Conservation (phyloP, 2,113 vertebrate genomes). For the Osmerus mordax region DNA sequence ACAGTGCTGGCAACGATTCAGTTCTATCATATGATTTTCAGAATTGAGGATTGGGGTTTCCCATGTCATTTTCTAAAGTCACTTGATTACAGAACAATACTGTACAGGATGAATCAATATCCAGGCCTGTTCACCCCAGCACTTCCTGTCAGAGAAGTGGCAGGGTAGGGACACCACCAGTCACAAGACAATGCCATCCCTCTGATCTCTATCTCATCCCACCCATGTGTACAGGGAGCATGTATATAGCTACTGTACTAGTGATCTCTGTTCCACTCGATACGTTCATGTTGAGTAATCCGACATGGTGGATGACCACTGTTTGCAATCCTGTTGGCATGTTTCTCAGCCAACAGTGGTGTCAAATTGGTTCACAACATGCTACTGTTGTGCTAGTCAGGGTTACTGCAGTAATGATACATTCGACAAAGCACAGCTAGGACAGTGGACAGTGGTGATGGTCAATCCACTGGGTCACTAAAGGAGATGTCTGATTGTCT, state of each 20-base stretch:
- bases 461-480: constrained; percentile 46
- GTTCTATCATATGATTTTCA: constrained; percentile 20
- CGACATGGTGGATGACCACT: constrained; percentile 25
- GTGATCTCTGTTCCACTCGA: neutral
- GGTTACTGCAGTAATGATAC: constrained; percentile 40
- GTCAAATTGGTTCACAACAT: constrained; percentile 19
- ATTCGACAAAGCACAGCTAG: constrained; percentile 56
- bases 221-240: neutral
- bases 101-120: no score
- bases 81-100: constrained; percentile 15
- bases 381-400: constrained; percentile 30
- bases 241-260: neutral
- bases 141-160: no score
- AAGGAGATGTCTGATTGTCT: constrained; percentile 68
- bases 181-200: neutral
- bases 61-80: constrained; percentile 36
- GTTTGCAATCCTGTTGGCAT: constrained; percentile 48
- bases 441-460: constrained; percentile 38
- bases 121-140: no score
- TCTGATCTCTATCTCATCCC: constrained; percentile 27
- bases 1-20: neutral
- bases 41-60: constrained; percentile 33
- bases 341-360: constrained; percentile 1
- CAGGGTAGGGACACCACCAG: no score
- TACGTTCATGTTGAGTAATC: neutral